Evolutionary conservation across 2,888 invertebrate species (phyloP), one percentile per base, ranked within the genome.

Genomic region (Catocala fraxini): DNA sequence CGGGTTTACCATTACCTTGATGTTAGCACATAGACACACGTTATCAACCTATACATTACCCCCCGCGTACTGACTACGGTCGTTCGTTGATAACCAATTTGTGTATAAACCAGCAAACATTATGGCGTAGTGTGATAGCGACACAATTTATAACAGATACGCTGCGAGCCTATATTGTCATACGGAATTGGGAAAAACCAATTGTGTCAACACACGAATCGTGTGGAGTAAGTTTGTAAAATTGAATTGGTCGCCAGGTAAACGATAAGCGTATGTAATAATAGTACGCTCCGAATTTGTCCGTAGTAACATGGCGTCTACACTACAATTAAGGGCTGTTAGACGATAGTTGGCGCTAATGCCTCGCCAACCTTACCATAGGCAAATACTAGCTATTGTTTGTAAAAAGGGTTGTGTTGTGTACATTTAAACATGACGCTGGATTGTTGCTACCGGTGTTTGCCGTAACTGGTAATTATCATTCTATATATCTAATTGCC

Each of bases 171-270:
- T 79, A 81, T 83, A 83, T 84, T 86, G 83, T 84, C 83, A 82
- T 82, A 85, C 82, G 81, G 78, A 87, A 88, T 87, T 86, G 87
- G 89, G 87, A 81, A 88, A 89, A 87, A 83, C 88, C 88, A 89
- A 88, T 88, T 85, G 86, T 83, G 82, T 84, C 84, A 83, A 84
- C 82, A 84, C 77, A 73, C 67, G 75, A 73, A 71, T 81, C 73
- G 83, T 81, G 66, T 70, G 56, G 73, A 71, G 76, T 83, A 85
- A 84, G 81, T 83, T 85, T 82, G 81, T 79, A 67, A 85, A 89
- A 90, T 87, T 85, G 86, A 88, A 89, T 87, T 76, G 84, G 79
- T 81, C 77, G 83, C 75, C 83, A 87, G 86, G 86, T 89, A 88
- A 89, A 88, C 84, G 84, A 85, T 88, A 85, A 89, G 88, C 80